phyloP scores from a whole-genome alignment of 37 sponge, comb jelly and placozoan species.

The Hexactinellida sp. region DNA sequence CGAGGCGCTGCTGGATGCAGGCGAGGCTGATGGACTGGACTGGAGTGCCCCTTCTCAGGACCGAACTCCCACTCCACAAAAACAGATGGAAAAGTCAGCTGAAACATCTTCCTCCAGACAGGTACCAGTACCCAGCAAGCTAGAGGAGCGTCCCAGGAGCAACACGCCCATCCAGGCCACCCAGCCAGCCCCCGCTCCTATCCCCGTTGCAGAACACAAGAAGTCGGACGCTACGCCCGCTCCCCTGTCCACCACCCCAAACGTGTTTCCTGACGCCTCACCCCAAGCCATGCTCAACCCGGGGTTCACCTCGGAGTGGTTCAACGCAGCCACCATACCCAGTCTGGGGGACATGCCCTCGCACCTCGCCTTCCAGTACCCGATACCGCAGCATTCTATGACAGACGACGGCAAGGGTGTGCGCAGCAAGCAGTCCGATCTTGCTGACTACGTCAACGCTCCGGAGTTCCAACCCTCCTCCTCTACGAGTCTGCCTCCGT shows the following conservation, averaged over 20 bases:
- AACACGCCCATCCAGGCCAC: not conserved
- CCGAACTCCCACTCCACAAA: not conserved
- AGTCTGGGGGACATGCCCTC: not conserved
- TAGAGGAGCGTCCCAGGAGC: not conserved
- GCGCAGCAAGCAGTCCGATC: not conserved
- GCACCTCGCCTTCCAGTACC: not conserved
- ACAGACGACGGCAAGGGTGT: not conserved
- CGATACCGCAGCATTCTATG: not conserved
- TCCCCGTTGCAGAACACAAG: not conserved
- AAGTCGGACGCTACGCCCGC: not conserved
- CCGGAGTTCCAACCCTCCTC: not conserved
- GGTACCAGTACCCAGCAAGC: not conserved
- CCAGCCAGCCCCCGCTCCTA: not conserved
- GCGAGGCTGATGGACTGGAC: not conserved
- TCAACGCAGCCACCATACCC: not conserved
- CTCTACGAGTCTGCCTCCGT: not conserved
- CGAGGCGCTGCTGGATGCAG: not conserved
- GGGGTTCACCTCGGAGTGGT: not conserved
- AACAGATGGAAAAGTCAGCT: not conserved
- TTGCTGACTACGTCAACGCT: not conserved
- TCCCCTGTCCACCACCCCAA: not conserved
- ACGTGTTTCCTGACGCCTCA: not conserved
- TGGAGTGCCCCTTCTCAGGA: not conserved
- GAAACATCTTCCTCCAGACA: not conserved
- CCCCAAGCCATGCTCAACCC: not conserved